phyloP scores from a whole-genome alignment of 1,140 invertebrate genomes.

The Cyphomyrmex costatus region DNA sequence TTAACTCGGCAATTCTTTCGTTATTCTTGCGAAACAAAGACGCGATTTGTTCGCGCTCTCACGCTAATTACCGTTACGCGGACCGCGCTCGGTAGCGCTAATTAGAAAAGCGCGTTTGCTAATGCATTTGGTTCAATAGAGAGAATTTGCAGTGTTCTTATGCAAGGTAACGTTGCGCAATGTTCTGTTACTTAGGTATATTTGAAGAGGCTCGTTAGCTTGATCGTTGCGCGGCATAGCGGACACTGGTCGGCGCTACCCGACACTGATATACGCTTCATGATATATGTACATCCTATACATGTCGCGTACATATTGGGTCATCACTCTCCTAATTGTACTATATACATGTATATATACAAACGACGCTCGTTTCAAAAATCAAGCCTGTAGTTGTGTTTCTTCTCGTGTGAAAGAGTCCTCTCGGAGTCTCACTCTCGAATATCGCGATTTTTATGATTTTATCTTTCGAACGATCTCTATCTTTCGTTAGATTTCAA shows the following conservation, averaged over 20 bases:
- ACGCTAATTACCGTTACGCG: constrained; percentile 27
- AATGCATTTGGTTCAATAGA: constrained; percentile 20
- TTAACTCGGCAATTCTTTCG: neutral
- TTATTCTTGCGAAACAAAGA: neutral
- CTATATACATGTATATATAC: constrained; percentile 28
- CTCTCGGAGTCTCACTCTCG: constrained; percentile 29
- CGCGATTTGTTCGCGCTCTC: constrained; percentile 32
- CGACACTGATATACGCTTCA: constrained; percentile 29
- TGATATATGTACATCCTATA: neutral
- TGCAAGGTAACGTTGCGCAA: constrained; percentile 59
- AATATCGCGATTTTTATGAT: constrained; percentile 6
- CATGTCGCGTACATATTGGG: constrained; percentile 21
- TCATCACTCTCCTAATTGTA: constrained; percentile 74
- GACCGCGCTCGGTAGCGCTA: neutral
- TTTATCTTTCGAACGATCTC: neutral
- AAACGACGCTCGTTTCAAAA: constrained; percentile 70
- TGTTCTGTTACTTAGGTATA: constrained; percentile 61
- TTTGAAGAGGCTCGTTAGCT: constrained; percentile 72
- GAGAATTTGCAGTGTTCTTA: constrained; percentile 14
- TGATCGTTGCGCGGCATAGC: constrained; percentile 59
- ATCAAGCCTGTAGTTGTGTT: constrained; percentile 65
- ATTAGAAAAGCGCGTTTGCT: constrained; percentile 51
- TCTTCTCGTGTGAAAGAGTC: constrained; percentile 65
- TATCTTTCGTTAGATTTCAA: too few relatives aligned
- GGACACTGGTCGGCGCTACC: neutral